Base-by-base conservation (phyloP, 2,888 invertebrate species). In the Muschampia plurimacula region DNA sequence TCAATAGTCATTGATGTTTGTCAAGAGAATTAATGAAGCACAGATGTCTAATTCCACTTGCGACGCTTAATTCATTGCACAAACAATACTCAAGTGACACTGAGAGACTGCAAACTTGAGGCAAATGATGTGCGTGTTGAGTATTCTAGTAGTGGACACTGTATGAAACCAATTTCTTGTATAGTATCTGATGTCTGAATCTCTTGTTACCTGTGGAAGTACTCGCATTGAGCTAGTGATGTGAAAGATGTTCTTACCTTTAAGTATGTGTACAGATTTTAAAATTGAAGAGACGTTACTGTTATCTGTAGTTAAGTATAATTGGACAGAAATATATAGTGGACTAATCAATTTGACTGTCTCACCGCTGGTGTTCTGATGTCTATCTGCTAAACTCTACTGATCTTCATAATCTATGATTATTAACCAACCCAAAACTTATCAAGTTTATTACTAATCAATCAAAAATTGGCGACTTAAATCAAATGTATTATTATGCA, bases 151-250 rank as follows among this genome's bases (percentile, higher is more conserved):
- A 13, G 57, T 65, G 59, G 66, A 66, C 59, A 57, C 59, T 70
- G 46, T n/a, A 52, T 68, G 41, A 12, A 52, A 67, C 13, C 55
- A 49, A 70, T 41, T 59, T 57, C 8, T 59, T 65, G n/a, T 32
- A 22, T 63, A 67, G 74, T 80, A 82, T 82, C 81, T 84, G 81
- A 83, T 74, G 75, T 77, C 74, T 76, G 82, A 83, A 82, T 83
- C 81, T 82, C 81, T 75, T 69, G 76, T 73, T 69, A 73, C 73
- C 74, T 39, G 63, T 67, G 49, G 49, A 67, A 66, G 39, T 39
- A 44, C 49, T 39, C 36, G 10, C 46, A 55, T 44, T 57, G 65
- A 55, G 12, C 57, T 64, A 70, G 57, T 46, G 12, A 49, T 39
- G 49, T 65, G 57, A 70, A 66, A 55, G 28, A 28, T 70, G 64